Evolutionary conservation across 2,888 invertebrate genomes (phyloP).

Genomic region (Cephus pygmeus): DNA sequence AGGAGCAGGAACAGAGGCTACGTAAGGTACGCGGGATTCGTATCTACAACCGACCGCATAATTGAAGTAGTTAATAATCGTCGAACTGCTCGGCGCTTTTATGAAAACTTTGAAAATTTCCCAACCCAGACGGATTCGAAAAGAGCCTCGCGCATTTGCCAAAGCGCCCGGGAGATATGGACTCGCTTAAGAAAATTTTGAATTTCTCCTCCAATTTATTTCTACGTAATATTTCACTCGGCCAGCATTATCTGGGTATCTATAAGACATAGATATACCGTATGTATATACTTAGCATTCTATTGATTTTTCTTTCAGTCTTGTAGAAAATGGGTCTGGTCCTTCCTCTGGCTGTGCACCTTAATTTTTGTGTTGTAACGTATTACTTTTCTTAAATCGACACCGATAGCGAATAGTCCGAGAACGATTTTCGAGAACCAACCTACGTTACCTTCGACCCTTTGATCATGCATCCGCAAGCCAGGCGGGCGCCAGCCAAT

Average conservation of each 20-base stretch:
- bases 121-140: neutral
- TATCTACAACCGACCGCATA: constrained; percentile 2
- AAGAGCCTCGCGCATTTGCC: neutral
- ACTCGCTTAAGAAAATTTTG: neutral
- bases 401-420: too few species aligned
- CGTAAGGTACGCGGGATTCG: neutral
- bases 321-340: neutral
- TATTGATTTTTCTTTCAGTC: neutral
- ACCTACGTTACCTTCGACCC: too few species aligned
- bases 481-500: too few species aligned
- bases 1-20: neutral
- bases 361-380: neutral
- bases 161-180: neutral
- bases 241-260: neutral
- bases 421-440: too few species aligned
- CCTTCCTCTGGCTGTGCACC: neutral
- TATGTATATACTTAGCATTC: too few species aligned
- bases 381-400: too few species aligned
- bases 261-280: neutral
- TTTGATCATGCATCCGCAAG: too few species aligned
- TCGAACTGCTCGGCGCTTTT: neutral
- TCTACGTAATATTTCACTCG: too few species aligned
- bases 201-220: too few species aligned
- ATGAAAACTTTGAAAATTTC: neutral
- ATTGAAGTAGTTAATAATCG: constrained; percentile 7